phyloP scores from a whole-genome alignment of 2,797 vertebrate species.

The Pangasius krempfi region DNA sequence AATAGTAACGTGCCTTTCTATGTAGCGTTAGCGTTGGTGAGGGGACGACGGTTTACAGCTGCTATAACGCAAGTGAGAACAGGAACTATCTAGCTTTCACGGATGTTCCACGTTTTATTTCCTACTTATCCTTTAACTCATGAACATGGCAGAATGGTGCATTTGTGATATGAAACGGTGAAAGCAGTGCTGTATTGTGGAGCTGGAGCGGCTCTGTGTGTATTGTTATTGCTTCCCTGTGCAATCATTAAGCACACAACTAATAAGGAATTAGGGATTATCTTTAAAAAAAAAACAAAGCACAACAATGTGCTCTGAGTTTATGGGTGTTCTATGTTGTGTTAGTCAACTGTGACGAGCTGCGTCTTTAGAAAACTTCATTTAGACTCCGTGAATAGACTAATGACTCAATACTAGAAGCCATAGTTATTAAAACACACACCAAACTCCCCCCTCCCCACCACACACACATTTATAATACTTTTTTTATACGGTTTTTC shows the following conservation, averaged over 20 bases:
- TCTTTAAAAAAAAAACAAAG: background rate
- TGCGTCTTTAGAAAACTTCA: background rate
- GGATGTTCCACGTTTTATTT: background rate
- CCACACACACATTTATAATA: background rate
- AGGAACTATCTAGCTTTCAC: background rate
- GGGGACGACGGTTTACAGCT: background rate
- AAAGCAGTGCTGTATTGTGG: background rate
- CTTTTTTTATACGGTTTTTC: background rate
- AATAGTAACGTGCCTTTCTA: background rate
- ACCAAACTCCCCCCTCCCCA: background rate
- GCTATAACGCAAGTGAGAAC: background rate
- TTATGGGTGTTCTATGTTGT: background rate
- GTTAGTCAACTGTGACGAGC: background rate
- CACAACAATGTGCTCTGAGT: background rate
- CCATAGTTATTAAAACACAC: background rate
- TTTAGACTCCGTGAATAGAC: background rate
- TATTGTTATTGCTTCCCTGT: background rate
- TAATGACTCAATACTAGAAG: background rate
- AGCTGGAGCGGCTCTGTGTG: background rate
- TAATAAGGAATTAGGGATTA: conserved; percentile 21
- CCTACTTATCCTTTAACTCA: background rate
- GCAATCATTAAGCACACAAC: background rate
- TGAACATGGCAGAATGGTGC: background rate
- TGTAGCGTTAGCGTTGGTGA: background rate
- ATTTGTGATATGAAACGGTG: background rate